phyloP scores from a whole-genome alignment of 2,797 vertebrate genomes.

The Chloroceryle inda region DNA sequence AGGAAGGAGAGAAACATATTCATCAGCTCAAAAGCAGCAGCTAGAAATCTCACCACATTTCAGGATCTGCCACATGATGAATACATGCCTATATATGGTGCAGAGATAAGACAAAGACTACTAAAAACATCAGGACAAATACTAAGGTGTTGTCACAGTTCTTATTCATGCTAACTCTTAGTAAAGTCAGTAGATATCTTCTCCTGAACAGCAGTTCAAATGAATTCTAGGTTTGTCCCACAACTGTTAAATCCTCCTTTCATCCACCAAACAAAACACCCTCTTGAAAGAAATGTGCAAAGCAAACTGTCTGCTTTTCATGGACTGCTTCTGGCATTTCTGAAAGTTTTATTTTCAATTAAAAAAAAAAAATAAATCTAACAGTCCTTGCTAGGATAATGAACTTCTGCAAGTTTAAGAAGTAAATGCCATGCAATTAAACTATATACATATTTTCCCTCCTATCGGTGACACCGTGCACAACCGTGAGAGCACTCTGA shows the following conservation, averaged over 20 bases:
- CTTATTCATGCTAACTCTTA: neutral
- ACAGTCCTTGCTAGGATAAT: neutral
- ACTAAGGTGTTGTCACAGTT: neutral
- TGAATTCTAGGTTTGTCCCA: neutral
- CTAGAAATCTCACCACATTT: neutral
- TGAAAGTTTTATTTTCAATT: constrained; percentile 53
- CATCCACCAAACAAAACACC: neutral
- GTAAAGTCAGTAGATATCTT: neutral
- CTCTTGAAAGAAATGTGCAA: constrained; percentile 1
- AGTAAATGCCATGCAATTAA: constrained; percentile 37
- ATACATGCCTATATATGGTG: constrained; percentile 28
- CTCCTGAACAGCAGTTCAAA: neutral
- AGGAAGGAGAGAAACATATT: constrained; percentile 15
- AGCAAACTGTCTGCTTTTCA: constrained; percentile 16
- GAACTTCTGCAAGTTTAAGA: constrained; percentile 11
- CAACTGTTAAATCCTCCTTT: neutral
- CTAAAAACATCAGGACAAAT: neutral
- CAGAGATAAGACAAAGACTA: neutral
- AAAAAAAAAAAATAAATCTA: neutral
- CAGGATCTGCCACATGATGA: neutral
- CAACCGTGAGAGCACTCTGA: constrained; percentile 29
- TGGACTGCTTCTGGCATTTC: neutral
- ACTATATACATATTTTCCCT: neutral
- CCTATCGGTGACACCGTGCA: neutral
- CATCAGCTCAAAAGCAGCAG: neutral